These are phyloP conservation scores for Geodia barretti DNA, from an alignment of 37 sponge, comb jelly and placozoan genomes.

Conservation along the genomic window DNA sequence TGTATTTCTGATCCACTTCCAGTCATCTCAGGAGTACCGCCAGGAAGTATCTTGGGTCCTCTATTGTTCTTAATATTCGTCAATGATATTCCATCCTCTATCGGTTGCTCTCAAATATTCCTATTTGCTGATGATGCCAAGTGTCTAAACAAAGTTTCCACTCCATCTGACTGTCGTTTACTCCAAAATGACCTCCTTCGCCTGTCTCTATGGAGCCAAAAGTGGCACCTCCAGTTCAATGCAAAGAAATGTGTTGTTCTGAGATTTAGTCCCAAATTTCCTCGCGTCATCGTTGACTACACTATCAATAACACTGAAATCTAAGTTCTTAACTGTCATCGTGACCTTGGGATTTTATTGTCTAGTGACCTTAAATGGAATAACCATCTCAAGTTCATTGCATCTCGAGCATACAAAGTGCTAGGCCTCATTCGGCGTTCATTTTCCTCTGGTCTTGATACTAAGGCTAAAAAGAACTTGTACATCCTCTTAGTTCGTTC, in stretches of 20 bases:
- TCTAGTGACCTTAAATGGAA: too few species aligned
- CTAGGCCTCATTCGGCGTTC: too few species aligned
- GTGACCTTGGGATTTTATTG: too few species aligned
- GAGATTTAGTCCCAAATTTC: not conserved
- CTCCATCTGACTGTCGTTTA: not conserved
- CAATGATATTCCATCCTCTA: constrained; percentile 9
- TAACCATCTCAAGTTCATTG: too few species aligned
- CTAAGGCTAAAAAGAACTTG: too few species aligned
- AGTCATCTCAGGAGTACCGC: constrained; percentile 40
- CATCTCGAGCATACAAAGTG: too few species aligned
- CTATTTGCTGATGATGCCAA: constrained; percentile 33
- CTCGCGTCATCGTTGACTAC: not conserved
- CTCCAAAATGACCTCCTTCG: not conserved
- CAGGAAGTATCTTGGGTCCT: constrained; percentile 36
- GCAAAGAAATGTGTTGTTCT: not conserved
- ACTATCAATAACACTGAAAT: not conserved
- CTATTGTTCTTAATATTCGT: constrained; percentile 12
- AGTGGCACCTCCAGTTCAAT: not conserved
- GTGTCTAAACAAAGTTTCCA: not conserved
- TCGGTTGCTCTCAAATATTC: not conserved
- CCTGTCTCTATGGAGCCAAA: not conserved
- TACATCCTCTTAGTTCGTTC: too few species aligned
- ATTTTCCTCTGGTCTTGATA: too few species aligned
- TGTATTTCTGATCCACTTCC: not conserved
- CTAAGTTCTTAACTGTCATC: too few species aligned